Evolutionary conservation across 2,113 vertebrate species (phyloP), one percentile per base, ranked within the genome.

Genomic region (Phoxinus phoxinus): DNA sequence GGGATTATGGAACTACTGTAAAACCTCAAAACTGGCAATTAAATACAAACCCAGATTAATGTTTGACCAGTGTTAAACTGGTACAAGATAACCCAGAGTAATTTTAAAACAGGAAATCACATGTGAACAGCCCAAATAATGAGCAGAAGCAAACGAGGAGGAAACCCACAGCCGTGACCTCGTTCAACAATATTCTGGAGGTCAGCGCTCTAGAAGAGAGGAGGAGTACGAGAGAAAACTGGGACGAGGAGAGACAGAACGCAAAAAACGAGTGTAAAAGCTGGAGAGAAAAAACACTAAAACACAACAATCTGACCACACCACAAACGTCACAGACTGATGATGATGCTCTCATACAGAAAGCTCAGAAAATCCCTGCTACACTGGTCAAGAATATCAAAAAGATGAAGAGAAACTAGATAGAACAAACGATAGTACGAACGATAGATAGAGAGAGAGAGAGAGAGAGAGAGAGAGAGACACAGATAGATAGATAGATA

Each of bases 91-190:
- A 61, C 11, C 3, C 32, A 25, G 23, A 37, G 23, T 79, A n/a
- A 74, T 21, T 37, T 73, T 78, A 8, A 41, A 23, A 25, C 12
- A 4, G 41, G 25, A 21, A 53, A 53, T 76, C 5, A 32, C 2
- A 1, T 3, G 1, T 32, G n/a, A 6, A 27, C 25, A 76, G 25
- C 61, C 27, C n/a, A 17, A 41, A 81, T 8, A 30, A 81, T 23
- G 0, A 69, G 41, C 41, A 35, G 19, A 48, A 48, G 46, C 61
- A 15, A 61, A 61, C 21, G 12, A 27, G 4, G 11, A 67, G 79
- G 61, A 32, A 81, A 69, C 44, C 61, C 74, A 67, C 19, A 67
- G 61, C 44, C 19, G 5, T 81, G 80, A 81, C 80, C 80, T 81
- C 44, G 9, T 81, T 81, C 17, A 27, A 12, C 35, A 81, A 48